These are phyloP conservation scores for Tragelaphus oryx DNA, from an alignment of 2,797 vertebrate genomes.

Conservation along the genomic window DNA sequence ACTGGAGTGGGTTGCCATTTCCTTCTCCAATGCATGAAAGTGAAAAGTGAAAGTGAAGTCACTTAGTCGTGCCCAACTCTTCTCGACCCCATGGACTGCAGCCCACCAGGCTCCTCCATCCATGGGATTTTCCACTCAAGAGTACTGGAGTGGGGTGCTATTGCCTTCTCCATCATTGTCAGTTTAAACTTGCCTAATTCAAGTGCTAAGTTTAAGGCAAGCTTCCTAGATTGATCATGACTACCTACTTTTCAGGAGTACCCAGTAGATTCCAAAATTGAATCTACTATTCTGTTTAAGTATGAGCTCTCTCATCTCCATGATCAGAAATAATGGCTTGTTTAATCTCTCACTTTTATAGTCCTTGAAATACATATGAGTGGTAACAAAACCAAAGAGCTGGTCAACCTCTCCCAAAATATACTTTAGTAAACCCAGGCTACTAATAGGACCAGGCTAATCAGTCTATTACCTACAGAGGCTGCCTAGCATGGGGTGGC, in stretches of 20 bases:
- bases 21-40: too few relatives aligned
- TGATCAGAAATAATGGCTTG: background rate
- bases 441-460: background rate
- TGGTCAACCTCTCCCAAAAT: background rate
- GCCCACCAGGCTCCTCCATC: too few relatives aligned
- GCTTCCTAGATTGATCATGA: background rate
- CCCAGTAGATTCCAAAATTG: background rate
- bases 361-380: background rate
- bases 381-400: background rate
- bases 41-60: too few relatives aligned
- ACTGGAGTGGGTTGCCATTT: too few relatives aligned
- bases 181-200: background rate
- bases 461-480: background rate
- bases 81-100: too few relatives aligned
- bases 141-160: too few relatives aligned
- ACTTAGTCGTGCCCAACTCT: too few relatives aligned
- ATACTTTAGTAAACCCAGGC: background rate
- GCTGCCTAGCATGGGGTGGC: background rate
- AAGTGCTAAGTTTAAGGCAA: background rate
- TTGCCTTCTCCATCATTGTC: background rate
- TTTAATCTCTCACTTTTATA: background rate
- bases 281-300: background rate
- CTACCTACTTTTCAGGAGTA: background rate
- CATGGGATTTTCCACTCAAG: too few relatives aligned
- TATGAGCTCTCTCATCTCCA: background rate